Base-by-base conservation (phyloP, 2,888 invertebrate species). In the Pteria penguin region DNA sequence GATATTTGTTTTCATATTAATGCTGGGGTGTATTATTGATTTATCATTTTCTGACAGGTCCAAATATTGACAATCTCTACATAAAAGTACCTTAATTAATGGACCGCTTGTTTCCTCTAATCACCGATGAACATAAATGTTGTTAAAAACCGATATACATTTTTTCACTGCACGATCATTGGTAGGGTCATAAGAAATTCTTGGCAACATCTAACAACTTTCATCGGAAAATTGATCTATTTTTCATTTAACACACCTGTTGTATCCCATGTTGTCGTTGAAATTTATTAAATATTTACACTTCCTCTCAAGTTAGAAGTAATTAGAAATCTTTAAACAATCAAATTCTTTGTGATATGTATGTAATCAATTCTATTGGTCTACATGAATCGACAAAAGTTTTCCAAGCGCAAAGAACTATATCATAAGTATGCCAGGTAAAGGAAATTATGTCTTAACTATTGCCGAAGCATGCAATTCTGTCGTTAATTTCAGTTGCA, bases 191-290 rank as follows among this genome's bases (percentile, higher is more conserved):
- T 8, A 45, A 8, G 45, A 0, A 8, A 18, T 14, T 45, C 45
- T 45, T 45, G 45, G 45, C 45, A 45, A 45, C 45, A 45, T 45
- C 8, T 8, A 45, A 45, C 45, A 8, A 18, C 8, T 14, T 45
- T 45, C 8, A 60, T 60, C 24, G 60, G 27, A 22, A 60, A 60
- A 60, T 60, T 60, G 60, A 60, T 60, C 27, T 27, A 11, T 8
- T 24, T 24, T 26, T 27, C 24, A 60, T 24, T 60, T 14, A 24
- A 8, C 18, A 8, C 60, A 60, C 60, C 60, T 60, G 60, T 60
- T 60, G 14, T 27, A 18, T 60, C 60, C 14, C 60, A 60, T 24
- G 60, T 60, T 8, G 27, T 45, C 45, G 18, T 45, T 45, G 45
- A 45, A 45, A 45, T 45, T 45, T 18, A 45, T 45, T 8, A 45